Percentiles rank a stretch among this genome's conserved stretches.
Evolutionary conservation across 2,113 vertebrate species (phyloP).

Genomic region (Cyanoliseus patagonus): DNA sequence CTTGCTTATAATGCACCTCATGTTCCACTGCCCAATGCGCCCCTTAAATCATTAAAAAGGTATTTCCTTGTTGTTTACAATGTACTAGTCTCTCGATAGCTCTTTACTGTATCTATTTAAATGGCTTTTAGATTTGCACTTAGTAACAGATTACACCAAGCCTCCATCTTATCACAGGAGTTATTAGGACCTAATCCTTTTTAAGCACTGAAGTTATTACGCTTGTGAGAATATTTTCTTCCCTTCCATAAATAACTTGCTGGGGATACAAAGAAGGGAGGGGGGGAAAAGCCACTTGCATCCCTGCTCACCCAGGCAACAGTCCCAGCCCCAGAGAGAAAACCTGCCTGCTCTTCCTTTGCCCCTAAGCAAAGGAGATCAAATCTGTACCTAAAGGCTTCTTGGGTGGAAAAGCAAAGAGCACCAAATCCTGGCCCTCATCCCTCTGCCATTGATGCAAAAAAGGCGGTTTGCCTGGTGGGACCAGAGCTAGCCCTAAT

Average conservation of each 20-base stretch:
- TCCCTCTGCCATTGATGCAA: background rate
- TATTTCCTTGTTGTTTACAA: background rate
- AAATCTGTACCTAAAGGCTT: background rate
- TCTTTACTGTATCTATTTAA: background rate
- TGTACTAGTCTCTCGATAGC: background rate
- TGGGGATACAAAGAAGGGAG: accelerated
- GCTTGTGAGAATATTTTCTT: constrained; percentile 37
- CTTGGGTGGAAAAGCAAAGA: background rate
- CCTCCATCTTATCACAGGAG: constrained; percentile 47
- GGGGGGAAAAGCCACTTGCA: background rate
- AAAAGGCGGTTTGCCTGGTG: background rate
- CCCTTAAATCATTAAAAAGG: background rate
- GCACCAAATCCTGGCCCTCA: background rate
- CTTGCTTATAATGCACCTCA: background rate
- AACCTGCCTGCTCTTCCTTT: background rate
- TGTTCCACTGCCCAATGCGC: background rate
- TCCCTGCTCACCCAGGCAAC: background rate
- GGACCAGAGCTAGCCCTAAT: background rate
- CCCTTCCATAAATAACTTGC: constrained; percentile 7
- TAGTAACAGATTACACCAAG: constrained; percentile 11
- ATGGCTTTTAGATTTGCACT: constrained; percentile 35
- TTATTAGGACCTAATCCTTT: constrained; percentile 49
- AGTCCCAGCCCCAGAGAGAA: background rate
- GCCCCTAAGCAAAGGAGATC: background rate
- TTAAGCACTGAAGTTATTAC: constrained; percentile 36